phyloP scores from a whole-genome alignment of 2,797 vertebrate genomes.

The Limosa lapponica region DNA sequence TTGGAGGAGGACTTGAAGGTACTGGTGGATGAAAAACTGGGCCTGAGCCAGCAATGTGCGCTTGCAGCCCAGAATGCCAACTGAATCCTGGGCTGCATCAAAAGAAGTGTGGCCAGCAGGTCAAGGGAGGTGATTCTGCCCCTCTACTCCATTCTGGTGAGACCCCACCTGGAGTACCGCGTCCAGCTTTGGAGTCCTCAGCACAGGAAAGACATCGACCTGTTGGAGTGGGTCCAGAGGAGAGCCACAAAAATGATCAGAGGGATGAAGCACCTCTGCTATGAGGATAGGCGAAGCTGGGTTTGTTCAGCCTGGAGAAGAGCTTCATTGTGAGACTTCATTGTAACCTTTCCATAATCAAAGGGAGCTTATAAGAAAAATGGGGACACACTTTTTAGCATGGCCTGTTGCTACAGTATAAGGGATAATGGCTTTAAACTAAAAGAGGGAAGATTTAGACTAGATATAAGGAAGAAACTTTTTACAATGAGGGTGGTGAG shows the following conservation, averaged over 20 bases:
- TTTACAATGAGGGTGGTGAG: not conserved
- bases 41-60: rapidly evolving
- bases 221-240: rapidly evolving
- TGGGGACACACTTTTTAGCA: not conserved
- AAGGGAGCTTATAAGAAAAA: not conserved
- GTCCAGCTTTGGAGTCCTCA: rapidly evolving
- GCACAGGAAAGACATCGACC: too few species aligned
- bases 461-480: not conserved
- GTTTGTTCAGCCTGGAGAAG: not conserved
- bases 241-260: not conserved
- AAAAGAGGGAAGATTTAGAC: not conserved
- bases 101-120: not conserved
- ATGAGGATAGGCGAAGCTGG: not conserved
- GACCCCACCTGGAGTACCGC: not conserved
- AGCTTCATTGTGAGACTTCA: not conserved
- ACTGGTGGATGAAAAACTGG: not conserved
- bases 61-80: not conserved
- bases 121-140: rapidly evolving
- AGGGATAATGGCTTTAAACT: not conserved
- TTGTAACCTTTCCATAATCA: not conserved
- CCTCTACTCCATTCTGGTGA: rapidly evolving
- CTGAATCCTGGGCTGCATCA: rapidly evolving
- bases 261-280: not conserved
- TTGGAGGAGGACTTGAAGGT: rapidly evolving
- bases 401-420: not conserved